Evolutionary conservation across 1,140 invertebrate genomes (phyloP), one percentile per base, ranked within the genome.

Genomic region (Bilobella aurantiaca): DNA sequence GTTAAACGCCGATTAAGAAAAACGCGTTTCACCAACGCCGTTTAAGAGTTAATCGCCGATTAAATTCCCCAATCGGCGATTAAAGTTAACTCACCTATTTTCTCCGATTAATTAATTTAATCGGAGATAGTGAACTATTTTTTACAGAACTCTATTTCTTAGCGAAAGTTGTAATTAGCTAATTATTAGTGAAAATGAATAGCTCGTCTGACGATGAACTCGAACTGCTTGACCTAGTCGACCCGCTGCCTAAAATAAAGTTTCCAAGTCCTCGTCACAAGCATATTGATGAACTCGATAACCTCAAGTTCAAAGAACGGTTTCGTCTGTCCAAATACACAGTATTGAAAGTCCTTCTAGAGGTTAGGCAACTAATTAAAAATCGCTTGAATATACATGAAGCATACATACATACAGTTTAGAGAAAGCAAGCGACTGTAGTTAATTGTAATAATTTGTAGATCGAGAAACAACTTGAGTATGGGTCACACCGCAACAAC

Each of bases 401-500:
- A n/a, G n/a, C n/a, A n/a, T n/a, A n/a, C n/a, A n/a, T n/a, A n/a
- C n/a, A n/a, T n/a, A n/a, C n/a, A n/a, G n/a, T n/a, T n/a, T n/a
- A n/a, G n/a, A n/a, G n/a, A n/a, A n/a, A n/a, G n/a, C n/a, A n/a
- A n/a, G n/a, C n/a, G n/a, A n/a, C n/a, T n/a, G n/a, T n/a, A n/a
- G n/a, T 56, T 56, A 8, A 56, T 25, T 56, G 12, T 14, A 56
- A 8, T 25, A 23, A 28, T 56, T 56, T 56, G 12, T 23, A 56
- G 49, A 56, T 56, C 25, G 21, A 56, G 8, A 23, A 56, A 23
- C 8, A 8, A 25, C 49, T 56, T 16, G 49, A 56, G 21, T 56
- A 65, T 25, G 18, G 27, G n/a, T 30, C 49, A 72, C 47, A 63
- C 62, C 62, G 25, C 14, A 42, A 46, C n/a, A 3, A 42, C 3